These are phyloP conservation scores for Poecilus cupreus DNA, from an alignment of 2,888 invertebrate genomes.

Conservation along the genomic window DNA sequence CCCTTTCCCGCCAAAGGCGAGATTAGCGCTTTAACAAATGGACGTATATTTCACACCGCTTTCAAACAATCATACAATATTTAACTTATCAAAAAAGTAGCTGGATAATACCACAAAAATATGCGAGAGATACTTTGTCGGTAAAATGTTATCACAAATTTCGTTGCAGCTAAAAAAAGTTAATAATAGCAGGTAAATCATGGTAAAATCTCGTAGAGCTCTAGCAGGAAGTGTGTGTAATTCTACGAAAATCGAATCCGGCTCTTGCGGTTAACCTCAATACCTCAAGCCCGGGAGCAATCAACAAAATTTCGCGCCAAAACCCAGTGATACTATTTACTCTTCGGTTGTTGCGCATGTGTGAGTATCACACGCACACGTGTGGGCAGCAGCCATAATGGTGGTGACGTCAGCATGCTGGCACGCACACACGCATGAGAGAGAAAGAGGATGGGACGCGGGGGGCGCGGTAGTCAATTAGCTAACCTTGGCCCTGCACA, in stretches of 20 bases:
- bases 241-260: neutral
- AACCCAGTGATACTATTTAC: conserved; percentile 4
- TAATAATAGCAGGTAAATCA: neutral
- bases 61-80: too few relatives aligned
- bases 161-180: neutral
- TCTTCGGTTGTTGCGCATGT: neutral
- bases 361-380: conserved; percentile 19
- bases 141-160: neutral
- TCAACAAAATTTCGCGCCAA: conserved; percentile 47
- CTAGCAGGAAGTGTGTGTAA: conserved; percentile 9
- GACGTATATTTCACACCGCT: too few relatives aligned
- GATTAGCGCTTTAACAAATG: neutral
- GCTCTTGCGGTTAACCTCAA: conserved; percentile 25
- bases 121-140: neutral
- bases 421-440: conserved; percentile 30
- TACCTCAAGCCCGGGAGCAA: conserved; percentile 16
- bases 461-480: conserved; percentile 30
- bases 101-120: neutral
- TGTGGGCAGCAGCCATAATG: conserved; percentile 55
- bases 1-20: conserved; percentile 15
- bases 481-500: conserved; percentile 48
- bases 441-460: conserved; percentile 21
- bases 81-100: neutral
- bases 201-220: neutral
- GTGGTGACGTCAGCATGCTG: conserved; percentile 45